phyloP scores from a whole-genome alignment of 2,888 invertebrate species.

The Drosophila algonquin region DNA sequence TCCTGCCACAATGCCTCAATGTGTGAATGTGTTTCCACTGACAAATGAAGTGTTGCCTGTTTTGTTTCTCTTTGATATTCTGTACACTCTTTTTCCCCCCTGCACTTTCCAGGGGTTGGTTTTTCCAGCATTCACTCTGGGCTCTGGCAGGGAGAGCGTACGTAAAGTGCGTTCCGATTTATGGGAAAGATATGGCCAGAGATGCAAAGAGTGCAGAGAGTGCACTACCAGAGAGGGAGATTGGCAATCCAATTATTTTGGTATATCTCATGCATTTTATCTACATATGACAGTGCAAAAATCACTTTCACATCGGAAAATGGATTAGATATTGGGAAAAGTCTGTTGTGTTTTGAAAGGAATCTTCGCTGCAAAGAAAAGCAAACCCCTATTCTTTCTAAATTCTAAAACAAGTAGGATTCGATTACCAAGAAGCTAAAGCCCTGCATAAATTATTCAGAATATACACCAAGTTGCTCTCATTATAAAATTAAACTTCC shows the following conservation, averaged over 20 bases:
- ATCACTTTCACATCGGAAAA: slow-evolving; percentile 2
- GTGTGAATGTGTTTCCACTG: slow-evolving; percentile 58
- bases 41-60: slow-evolving; percentile 67
- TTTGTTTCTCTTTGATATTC: slow-evolving; percentile 44
- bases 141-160: slow-evolving; percentile 28
- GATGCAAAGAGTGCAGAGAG: slow-evolving; percentile 4
- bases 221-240: slow-evolving; percentile 9
- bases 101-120: slow-evolving; percentile 56
- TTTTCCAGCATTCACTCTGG: slow-evolving; percentile 5
- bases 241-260: slow-evolving; percentile 34
- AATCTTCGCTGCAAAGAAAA: background rate
- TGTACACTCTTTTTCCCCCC: slow-evolving; percentile 24
- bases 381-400: too few relatives aligned
- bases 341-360: background rate
- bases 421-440: too few relatives aligned
- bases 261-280: slow-evolving; percentile 27
- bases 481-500: too few relatives aligned
- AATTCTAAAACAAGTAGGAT: too few relatives aligned
- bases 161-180: slow-evolving; percentile 66
- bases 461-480: too few relatives aligned
- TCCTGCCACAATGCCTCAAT: slow-evolving; percentile 48
- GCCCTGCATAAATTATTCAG: too few relatives aligned
- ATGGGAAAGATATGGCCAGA: slow-evolving; percentile 61
- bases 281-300: slow-evolving; percentile 13
- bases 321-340: background rate